Conservation (phyloP, 2,113 vertebrate genomes). For the Pelecanoides urinatrix region DNA sequence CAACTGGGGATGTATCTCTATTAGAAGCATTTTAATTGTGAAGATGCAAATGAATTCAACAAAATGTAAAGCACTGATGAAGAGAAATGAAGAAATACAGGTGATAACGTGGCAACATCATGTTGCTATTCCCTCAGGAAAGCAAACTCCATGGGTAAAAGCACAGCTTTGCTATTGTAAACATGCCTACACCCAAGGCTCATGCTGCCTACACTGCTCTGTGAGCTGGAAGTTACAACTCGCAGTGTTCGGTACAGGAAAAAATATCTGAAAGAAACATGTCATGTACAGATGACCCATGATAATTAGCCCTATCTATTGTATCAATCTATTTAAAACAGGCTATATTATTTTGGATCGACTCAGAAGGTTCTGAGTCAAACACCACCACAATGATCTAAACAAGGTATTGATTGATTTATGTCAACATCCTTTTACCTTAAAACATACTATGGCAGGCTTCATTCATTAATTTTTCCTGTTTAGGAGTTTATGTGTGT, state of each 20-base stretch:
- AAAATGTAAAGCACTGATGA: background rate
- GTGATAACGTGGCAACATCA: background rate
- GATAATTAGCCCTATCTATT: background rate
- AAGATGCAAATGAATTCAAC: background rate
- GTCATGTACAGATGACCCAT: background rate
- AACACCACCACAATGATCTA: background rate
- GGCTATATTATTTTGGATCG: background rate
- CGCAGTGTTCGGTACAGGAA: rapidly evolving
- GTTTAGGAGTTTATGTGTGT: background rate
- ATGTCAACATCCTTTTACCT: background rate
- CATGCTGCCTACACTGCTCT: background rate
- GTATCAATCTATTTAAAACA: background rate
- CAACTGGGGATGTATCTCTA: background rate
- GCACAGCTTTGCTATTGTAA: background rate
- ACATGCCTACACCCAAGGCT: background rate
- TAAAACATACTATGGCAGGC: background rate
- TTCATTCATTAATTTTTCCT: conserved; percentile 19
- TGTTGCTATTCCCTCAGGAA: background rate
- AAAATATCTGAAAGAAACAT: background rate
- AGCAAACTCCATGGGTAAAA: background rate
- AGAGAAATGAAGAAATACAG: background rate
- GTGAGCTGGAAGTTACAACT: background rate
- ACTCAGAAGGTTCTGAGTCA: background rate
- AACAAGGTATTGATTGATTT: conserved; percentile 19
- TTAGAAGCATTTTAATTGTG: background rate